phyloP scores from a whole-genome alignment of 2,797 vertebrate genomes.

The Leontocebus nigricollis region DNA sequence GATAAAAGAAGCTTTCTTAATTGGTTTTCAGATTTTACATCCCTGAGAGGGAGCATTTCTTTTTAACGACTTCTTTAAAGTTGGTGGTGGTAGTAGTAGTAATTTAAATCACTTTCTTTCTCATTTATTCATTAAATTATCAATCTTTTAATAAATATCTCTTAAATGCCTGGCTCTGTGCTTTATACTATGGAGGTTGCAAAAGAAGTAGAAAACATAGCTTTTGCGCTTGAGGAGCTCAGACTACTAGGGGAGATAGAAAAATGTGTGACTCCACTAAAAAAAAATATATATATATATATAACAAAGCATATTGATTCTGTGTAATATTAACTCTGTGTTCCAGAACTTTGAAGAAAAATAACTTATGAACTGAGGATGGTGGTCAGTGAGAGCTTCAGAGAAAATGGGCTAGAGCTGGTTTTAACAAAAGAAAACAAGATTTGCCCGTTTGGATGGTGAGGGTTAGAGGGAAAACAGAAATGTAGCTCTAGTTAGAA shows the following conservation, averaged over 20 bases:
- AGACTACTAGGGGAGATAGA: not conserved
- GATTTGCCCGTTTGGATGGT: not conserved
- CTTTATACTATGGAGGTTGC: not conserved
- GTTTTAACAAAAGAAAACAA: not conserved
- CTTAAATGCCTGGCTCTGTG: not conserved
- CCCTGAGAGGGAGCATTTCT: not conserved
- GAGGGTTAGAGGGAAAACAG: not conserved
- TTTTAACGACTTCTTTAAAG: not conserved
- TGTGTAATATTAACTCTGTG: not conserved
- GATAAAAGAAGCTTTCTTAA: conserved; percentile 1
- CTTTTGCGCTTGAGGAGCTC: not conserved
- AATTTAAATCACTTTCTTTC: conserved; percentile 30
- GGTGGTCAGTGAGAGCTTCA: not conserved
- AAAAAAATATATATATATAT: not conserved
- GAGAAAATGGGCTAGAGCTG: not conserved
- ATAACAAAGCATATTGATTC: not conserved
- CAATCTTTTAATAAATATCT: not conserved
- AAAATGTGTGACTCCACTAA: not conserved
- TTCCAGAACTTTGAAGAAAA: conserved; percentile 4
- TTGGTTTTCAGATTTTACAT: conserved; percentile 29
- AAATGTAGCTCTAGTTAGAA: not conserved
- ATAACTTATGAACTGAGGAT: not conserved
- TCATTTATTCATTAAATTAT: not conserved
- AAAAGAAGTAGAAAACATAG: not conserved
- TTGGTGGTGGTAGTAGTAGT: not conserved